phyloP scores from a whole-genome alignment of 2,113 vertebrate species.

The Alligator sinensis region DNA sequence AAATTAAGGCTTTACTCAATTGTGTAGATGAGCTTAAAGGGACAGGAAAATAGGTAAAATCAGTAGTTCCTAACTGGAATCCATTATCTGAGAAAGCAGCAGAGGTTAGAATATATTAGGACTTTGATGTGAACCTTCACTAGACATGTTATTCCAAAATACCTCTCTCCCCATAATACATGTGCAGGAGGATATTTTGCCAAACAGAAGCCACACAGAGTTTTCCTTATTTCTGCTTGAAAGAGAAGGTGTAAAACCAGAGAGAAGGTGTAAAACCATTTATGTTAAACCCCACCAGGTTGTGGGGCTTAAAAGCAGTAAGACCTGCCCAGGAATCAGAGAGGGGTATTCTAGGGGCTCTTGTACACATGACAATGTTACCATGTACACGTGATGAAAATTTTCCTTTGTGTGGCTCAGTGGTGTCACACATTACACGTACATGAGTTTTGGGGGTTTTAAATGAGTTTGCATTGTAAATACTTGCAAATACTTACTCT shows the following conservation, averaged over 20 bases:
- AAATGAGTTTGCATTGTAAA: neutral
- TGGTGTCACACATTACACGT: neutral
- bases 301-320: neutral
- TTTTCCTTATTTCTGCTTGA: neutral
- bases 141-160: conserved; percentile 15
- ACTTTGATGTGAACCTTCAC: conserved; percentile 38
- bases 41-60: conserved; percentile 5
- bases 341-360: neutral
- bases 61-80: neutral
- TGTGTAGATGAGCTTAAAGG: conserved; percentile 5
- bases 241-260: neutral
- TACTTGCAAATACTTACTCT: neutral
- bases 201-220: neutral
- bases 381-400: neutral
- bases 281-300: neutral
- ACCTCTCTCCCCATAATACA: neutral
- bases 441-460: neutral
- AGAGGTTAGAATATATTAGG: conserved; percentile 32
- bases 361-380: neutral
- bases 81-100: neutral
- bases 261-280: neutral
- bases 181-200: neutral
- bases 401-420: neutral
- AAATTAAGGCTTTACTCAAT: neutral
- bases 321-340: neutral